A percentile compares a stretch with the other conserved stretches of the same genome.
Conservation (phyloP, 2,888 invertebrate genomes). For the Megamerina dolium region DNA sequence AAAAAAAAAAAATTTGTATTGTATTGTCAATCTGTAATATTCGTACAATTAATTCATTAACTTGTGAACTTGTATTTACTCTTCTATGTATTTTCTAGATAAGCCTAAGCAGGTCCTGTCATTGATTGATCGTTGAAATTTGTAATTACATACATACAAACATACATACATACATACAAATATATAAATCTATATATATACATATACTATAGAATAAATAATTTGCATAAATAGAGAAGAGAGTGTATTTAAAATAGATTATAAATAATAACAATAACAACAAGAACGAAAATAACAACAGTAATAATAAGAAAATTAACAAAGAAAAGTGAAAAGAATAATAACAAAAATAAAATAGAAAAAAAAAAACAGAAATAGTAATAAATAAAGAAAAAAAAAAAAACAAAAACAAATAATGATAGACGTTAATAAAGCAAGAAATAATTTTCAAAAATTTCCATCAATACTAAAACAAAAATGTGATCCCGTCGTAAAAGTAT, state of each 20-base stretch:
- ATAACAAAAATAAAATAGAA: constrained; percentile 10
- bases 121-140: no score
- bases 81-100: no score
- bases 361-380: constrained; percentile 14
- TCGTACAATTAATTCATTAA: no score
- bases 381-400: constrained; percentile 16
- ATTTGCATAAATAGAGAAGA: constrained; percentile 1
- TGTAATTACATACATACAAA: no score
- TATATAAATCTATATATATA: neutral
- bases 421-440: constrained; percentile 41
- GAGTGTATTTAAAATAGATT: constrained; percentile 3
- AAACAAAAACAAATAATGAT: constrained; percentile 36
- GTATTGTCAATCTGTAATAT: no score
- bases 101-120: no score
- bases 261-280: constrained; percentile 17
- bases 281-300: constrained; percentile 21
- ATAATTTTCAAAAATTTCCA: constrained; percentile 40
- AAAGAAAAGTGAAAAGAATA: neutral
- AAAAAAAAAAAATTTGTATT: no score
- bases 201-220: no score
- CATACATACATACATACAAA: neutral
- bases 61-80: no score
- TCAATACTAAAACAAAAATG: constrained; percentile 30
- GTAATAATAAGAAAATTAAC: constrained; percentile 1
- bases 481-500: constrained; percentile 19